A percentile compares a stretch with the other conserved stretches of the same genome.
phyloP scores from a whole-genome alignment of 2,113 vertebrate species.

The Channa argus region DNA sequence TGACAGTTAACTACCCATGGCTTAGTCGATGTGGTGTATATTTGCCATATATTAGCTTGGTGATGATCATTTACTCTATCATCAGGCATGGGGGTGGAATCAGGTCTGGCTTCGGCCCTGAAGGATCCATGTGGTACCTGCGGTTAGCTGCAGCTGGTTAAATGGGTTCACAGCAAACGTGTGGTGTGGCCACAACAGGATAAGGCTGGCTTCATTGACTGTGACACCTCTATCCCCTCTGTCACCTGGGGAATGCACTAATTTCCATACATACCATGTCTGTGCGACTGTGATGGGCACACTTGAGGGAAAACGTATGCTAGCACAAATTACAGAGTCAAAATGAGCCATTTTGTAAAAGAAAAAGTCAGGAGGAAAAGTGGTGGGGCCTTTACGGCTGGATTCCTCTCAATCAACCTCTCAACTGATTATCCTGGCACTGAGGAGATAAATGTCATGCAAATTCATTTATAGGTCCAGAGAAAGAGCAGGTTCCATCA shows the following conservation, averaged over 20 bases:
- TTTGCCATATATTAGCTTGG: slow-evolving; percentile 61
- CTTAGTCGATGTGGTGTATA: slow-evolving; percentile 54
- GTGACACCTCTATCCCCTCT: slow-evolving; percentile 69
- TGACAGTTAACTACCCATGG: slow-evolving; percentile 74
- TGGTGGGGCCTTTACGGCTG: slow-evolving; percentile 44
- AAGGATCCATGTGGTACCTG: slow-evolving; percentile 68
- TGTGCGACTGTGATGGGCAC: slow-evolving; percentile 51
- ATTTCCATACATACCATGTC: slow-evolving; percentile 69
- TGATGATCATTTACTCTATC: slow-evolving; percentile 63
- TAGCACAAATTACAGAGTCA: slow-evolving; percentile 56
- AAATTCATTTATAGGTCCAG: slow-evolving; percentile 61
- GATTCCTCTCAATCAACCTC: slow-evolving; percentile 70
- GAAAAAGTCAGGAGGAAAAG: slow-evolving; percentile 45
- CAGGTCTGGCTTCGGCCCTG: slow-evolving; percentile 29
- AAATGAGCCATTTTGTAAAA: slow-evolving; percentile 59
- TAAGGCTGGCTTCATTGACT: slow-evolving; percentile 60
- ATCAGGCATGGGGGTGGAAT: slow-evolving; percentile 31
- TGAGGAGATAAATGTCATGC: slow-evolving; percentile 66
- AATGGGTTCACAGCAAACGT: slow-evolving; percentile 60
- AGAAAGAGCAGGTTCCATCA: slow-evolving; percentile 60
- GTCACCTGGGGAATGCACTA: slow-evolving; percentile 54
- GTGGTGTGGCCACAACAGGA: slow-evolving; percentile 44
- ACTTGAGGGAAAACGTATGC: slow-evolving; percentile 57
- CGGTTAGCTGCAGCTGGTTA: slow-evolving; percentile 62
- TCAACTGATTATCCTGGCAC: slow-evolving; percentile 68